A percentile compares a stretch with the other conserved stretches of the same genome.
These are phyloP conservation scores for Anorthoa munda DNA, from an alignment of 2,888 invertebrate genomes.

Conservation along the genomic window DNA sequence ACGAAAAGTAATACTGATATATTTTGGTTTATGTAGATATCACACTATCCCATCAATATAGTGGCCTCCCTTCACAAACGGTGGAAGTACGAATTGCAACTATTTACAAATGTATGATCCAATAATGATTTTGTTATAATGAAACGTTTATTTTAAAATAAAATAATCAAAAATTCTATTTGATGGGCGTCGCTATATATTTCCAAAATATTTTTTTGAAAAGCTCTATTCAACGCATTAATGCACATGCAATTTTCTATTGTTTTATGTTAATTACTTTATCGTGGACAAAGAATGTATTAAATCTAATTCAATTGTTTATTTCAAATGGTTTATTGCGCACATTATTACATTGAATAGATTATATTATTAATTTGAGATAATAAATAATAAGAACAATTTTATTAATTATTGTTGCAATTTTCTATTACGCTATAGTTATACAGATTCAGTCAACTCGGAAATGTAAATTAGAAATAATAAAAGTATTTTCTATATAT, in stretches of 20 bases:
- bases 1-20: conserved; percentile 80
- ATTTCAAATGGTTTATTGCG: conserved; percentile 50
- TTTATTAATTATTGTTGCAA: conserved; percentile 65
- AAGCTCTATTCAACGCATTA: conserved; percentile 81
- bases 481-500: conserved; percentile 75
- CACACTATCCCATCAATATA: conserved; percentile 76
- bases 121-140: conserved; percentile 74
- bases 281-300: conserved; percentile 78
- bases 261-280: conserved; percentile 62
- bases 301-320: conserved; percentile 71
- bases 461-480: conserved; percentile 82
- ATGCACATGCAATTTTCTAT: conserved; percentile 69
- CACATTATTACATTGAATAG: conserved; percentile 81
- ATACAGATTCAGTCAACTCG: conserved; percentile 87
- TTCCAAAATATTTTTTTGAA: conserved; percentile 60
- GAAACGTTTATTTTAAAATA: conserved; percentile 52
- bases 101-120: conserved; percentile 83
- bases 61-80: conserved; percentile 71
- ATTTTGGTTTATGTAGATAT: conserved; percentile 81
- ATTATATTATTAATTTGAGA: conserved; percentile 57
- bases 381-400: conserved; percentile 61
- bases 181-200: conserved; percentile 66
- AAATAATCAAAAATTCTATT: conserved; percentile 64
- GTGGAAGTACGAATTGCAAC: conserved; percentile 75
- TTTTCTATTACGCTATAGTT: conserved; percentile 81